Percentiles rank a stretch among this genome's conserved stretches.
phyloP scores from a whole-genome alignment of 2,888 invertebrate genomes.

The Trilocha varians region DNA sequence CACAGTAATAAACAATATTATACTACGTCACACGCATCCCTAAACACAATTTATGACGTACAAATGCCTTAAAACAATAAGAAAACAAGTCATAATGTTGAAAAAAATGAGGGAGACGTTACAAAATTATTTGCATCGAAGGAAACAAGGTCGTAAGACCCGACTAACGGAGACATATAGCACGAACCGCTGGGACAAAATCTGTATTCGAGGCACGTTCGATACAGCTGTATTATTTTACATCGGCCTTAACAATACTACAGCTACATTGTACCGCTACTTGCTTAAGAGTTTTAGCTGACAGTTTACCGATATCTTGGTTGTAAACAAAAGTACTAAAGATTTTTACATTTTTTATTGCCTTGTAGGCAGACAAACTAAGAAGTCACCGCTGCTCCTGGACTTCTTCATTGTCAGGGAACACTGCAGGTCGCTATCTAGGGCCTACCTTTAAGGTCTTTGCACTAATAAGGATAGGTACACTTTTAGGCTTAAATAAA shows the following conservation, averaged over 20 bases:
- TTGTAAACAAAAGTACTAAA: too few relatives aligned
- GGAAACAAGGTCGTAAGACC: slow-evolving; percentile 14
- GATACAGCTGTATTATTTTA: slow-evolving; percentile 33
- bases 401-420: too few relatives aligned
- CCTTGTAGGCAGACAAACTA: too few relatives aligned
- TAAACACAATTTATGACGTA: not conserved
- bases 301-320: not conserved
- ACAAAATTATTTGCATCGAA: slow-evolving; percentile 24
- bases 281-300: not conserved
- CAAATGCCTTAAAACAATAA: not conserved
- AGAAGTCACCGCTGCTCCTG: too few relatives aligned
- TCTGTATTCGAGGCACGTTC: slow-evolving; percentile 34
- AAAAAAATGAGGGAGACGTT: slow-evolving; percentile 16
- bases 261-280: slow-evolving; percentile 10
- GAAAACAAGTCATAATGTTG: slow-evolving; percentile 8
- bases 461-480: too few relatives aligned
- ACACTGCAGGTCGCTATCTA: too few relatives aligned
- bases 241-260: slow-evolving; percentile 21
- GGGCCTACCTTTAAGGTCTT: too few relatives aligned
- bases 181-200: slow-evolving; percentile 6
- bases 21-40: not conserved
- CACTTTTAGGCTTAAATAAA: too few relatives aligned
- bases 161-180: slow-evolving; percentile 17
- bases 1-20: not conserved
- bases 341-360: not conserved